Evolutionary conservation across 2,888 invertebrate genomes (phyloP).

Genomic region (Papilio demoleus): DNA sequence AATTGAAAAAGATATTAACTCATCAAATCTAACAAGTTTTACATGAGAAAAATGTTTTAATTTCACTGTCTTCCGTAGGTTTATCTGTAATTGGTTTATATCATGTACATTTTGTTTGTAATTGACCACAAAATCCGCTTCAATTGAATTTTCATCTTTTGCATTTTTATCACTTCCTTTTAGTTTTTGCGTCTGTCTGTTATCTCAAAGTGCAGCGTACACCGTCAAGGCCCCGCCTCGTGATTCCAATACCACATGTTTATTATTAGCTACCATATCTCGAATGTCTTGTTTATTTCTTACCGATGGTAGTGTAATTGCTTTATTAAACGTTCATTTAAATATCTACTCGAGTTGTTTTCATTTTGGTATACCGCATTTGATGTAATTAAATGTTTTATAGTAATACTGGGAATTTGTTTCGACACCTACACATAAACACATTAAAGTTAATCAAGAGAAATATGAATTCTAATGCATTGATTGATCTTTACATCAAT

Average conservation of each 20-base stretch:
- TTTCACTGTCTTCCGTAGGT: conserved; percentile 45
- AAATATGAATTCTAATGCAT: neutral
- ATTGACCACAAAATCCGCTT: conserved; percentile 15
- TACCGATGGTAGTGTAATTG: conserved; percentile 9
- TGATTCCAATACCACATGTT: conserved; percentile 33
- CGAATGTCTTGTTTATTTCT: conserved; percentile 22
- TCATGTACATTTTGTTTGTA: conserved; percentile 12
- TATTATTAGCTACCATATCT: conserved; percentile 35
- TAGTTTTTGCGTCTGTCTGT: conserved; percentile 16
- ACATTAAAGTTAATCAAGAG: conserved; percentile 2
- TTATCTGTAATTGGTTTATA: conserved; percentile 19
- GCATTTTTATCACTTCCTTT: conserved; percentile 21
- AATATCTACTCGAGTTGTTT: conserved; percentile 13
- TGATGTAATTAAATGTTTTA: conserved; percentile 15
- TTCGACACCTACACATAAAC: neutral
- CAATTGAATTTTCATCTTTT: conserved; percentile 10
- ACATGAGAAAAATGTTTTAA: neutral
- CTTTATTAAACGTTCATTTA: conserved; percentile 24
- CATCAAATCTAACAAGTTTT: too few species aligned
- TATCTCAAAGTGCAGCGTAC: conserved; percentile 30
- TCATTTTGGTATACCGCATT: conserved; percentile 8
- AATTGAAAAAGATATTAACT: too few species aligned
- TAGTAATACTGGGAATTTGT: neutral
- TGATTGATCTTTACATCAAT: neutral
- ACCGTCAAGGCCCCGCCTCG: conserved; percentile 25